Base-by-base conservation (phyloP, 2,113 vertebrate genomes). In the Lethenteron reissneri region DNA sequence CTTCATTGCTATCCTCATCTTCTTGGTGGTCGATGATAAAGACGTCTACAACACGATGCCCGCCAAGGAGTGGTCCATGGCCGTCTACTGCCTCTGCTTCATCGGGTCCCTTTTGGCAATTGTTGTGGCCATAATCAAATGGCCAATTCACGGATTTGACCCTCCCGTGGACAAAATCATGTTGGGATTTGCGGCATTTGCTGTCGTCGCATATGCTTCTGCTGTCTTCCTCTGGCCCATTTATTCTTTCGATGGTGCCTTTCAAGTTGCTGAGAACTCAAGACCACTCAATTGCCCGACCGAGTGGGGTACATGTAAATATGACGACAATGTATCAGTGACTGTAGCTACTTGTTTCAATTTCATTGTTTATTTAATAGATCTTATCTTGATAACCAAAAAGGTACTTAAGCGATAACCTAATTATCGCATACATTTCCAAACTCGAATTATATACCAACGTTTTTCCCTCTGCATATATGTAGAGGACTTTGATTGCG, bases 321-420 rank as follows among this genome's bases (percentile, higher is more conserved):
- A 68, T 25, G 64, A 68, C 64, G 64, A 68, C 64, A 68, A 68
- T 11, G 64, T 68, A n/a, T 9, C 64, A n/a, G 25, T 68, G n/a
- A 68, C 64, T 25, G 10, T 68, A 68, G 64, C 64, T n/a, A 68
- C 25, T 25, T 68, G 25, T 25, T n/a, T 68, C 8, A 68, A 68
- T 25, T 25, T 68, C 64, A 25, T 68, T 25, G 64, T 25, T 25
- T 68, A 68, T 25, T n/a, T 25, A 25, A 25, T 68, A 8, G 64
- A 68, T 68, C 25, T 68, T 10, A 17, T 68, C 10, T 68, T 17
- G 41, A 41, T 41, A 41, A 41, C 41, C 41, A 41, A 41, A 41
- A 41, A 41, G 41, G 41, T 41, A 41, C 41, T 41, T 41, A 41
- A 41, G 41, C 41, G 41, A 41, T 41, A 41, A 41, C 41, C 41